Evolutionary conservation across 2,888 invertebrate species (phyloP).

Genomic region (Aethes cnicana): DNA sequence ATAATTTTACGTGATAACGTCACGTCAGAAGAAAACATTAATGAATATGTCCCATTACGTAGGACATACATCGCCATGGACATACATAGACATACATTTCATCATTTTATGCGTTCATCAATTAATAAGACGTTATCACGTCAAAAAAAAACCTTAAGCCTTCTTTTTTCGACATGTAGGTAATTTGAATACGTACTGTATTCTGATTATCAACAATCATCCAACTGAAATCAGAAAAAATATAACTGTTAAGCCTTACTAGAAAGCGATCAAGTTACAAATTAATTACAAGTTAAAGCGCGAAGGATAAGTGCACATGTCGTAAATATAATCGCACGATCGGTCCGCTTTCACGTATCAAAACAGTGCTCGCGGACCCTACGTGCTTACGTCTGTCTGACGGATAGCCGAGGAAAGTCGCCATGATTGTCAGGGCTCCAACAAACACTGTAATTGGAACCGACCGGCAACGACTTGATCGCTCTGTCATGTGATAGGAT

Average conservation of each 20-base stretch:
- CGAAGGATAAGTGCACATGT: slow-evolving; percentile 52
- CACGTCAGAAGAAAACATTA: too few species aligned
- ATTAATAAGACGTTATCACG: too few species aligned
- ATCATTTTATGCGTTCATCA: too few species aligned
- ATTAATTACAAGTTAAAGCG: slow-evolving; percentile 56
- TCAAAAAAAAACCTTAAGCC: too few species aligned
- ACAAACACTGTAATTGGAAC: slow-evolving; percentile 48
- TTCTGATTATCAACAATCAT: too few species aligned
- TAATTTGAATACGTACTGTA: too few species aligned
- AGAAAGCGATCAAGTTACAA: slow-evolving; percentile 66
- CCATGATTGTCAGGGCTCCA: slow-evolving; percentile 48
- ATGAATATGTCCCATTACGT: too few species aligned
- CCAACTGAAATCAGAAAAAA: background rate
- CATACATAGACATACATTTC: too few species aligned
- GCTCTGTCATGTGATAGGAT: slow-evolving; percentile 26
- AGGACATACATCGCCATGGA: too few species aligned
- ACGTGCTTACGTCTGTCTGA: slow-evolving; percentile 26
- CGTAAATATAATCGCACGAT: slow-evolving; percentile 58
- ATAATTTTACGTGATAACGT: too few species aligned
- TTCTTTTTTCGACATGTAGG: too few species aligned
- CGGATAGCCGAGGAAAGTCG: slow-evolving; percentile 51
- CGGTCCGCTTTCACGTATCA: slow-evolving; percentile 59
- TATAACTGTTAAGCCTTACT: slow-evolving; percentile 35
- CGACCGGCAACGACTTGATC: slow-evolving; percentile 37
- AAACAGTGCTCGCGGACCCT: slow-evolving; percentile 18